Base-by-base conservation (phyloP, 2,888 invertebrate species). In the Catocala sponsa region DNA sequence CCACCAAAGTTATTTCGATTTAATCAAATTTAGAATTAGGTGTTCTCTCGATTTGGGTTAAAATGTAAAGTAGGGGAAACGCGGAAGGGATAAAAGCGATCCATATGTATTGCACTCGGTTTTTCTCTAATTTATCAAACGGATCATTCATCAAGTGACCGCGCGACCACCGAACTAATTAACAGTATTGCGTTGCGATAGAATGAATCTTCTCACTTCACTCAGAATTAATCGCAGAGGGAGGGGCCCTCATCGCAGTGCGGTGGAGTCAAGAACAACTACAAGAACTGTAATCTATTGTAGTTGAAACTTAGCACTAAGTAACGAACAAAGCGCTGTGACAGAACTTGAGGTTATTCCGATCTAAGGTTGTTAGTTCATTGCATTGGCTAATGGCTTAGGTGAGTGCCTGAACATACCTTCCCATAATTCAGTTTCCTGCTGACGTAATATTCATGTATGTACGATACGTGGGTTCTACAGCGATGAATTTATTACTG, bases 281-380 rank as follows among this genome's bases (percentile, higher is more conserved):
- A 74, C 78, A 81, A 80, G 80, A 82, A 82, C 68, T 74, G 72
- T 82, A 81, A 81, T 82, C 80, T 79, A 78, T 82, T 74, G 76
- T 74, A 76, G 76, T 72, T 66, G 59, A 60, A 69, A 67, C 62
- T 72, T 12, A 5, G 9, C 13, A 48, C 51, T 63, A 53, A 48
- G 56, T 67, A 51, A 59, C 55, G 66, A 68, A 69, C 72, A 67
- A 64, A 77, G 61, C 49, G 38, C 53, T 63, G 67, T 52, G 65
- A 60, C 65, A 59, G 55, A 55, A 47, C 47, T 58, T 57, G 38
- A 35, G 59, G 59, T 68, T 68, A 77, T 72, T 72, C 64, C 73
- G 63, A 71, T 76, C 66, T 76, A 59, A 74, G 65, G 59, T 61
- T 66, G 72, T 73, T 71, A 74, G 74, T 78, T 70, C 63, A 68